These are phyloP conservation scores for Rhineura floridana DNA, from an alignment of 2,113 vertebrate genomes.

Conservation along the genomic window DNA sequence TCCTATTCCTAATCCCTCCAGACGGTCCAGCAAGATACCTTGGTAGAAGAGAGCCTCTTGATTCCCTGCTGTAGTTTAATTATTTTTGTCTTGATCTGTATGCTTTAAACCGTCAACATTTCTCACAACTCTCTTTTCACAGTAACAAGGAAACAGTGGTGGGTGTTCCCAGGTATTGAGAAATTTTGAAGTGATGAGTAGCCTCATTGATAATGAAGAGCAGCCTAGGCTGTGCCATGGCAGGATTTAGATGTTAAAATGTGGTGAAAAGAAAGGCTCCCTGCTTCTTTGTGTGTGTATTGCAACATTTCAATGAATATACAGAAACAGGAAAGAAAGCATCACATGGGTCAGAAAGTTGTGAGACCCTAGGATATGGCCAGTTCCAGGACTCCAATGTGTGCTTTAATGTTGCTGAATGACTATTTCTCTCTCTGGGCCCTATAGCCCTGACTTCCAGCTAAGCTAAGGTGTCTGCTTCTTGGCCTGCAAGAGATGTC, in stretches of 20 bases:
- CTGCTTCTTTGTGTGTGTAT: not conserved
- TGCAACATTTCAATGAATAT: not conserved
- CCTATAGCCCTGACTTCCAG: not conserved
- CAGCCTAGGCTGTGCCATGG: not conserved
- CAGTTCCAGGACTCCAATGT: not conserved
- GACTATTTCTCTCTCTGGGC: not conserved
- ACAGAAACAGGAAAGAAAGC: not conserved
- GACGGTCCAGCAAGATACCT: no score
- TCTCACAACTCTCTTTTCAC: not conserved
- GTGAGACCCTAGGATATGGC: not conserved
- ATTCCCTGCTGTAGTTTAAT: not conserved
- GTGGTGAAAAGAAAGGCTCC: not conserved
- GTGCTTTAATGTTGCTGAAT: not conserved
- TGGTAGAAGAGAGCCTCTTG: no score
- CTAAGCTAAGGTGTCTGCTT: not conserved
- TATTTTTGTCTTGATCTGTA: no score
- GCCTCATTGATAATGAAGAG: not conserved
- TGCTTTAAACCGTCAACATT: no score
- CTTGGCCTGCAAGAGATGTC: not conserved
- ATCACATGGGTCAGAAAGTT: not conserved
- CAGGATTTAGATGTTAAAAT: not conserved
- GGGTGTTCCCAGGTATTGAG: no score
- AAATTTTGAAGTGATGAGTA: not conserved
- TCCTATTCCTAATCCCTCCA: no score
- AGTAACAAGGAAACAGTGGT: not conserved